A percentile compares a stretch with the other conserved stretches of the same genome.
phyloP scores from a whole-genome alignment of 92 coral and sea anemone species.

The Umimayanthus kanabou region DNA sequence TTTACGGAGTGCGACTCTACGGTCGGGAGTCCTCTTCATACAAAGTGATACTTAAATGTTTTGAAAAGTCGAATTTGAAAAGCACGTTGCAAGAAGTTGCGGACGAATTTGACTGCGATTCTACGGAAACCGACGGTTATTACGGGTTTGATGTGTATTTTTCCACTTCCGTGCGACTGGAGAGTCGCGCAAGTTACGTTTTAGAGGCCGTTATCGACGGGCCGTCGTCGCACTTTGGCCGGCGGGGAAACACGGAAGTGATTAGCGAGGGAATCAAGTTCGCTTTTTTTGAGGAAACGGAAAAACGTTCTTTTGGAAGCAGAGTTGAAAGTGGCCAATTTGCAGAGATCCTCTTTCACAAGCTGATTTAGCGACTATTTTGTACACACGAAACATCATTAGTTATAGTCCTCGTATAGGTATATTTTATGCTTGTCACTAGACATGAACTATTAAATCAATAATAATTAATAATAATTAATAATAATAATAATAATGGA shows the following conservation, averaged over 20 bases:
- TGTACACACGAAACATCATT: too few relatives aligned
- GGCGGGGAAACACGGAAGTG: slow-evolving; percentile 1
- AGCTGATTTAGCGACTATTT: background rate
- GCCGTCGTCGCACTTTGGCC: slow-evolving; percentile 26
- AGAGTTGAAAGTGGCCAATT: slow-evolving; percentile 12
- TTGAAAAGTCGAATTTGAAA: slow-evolving; percentile 2
- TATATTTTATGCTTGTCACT: too few relatives aligned
- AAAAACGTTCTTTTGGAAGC: background rate
- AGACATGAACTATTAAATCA: too few relatives aligned
- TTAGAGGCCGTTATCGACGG: slow-evolving; percentile 27
- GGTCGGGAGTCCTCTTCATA: slow-evolving; percentile 18
- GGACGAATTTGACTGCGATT: slow-evolving; percentile 15
- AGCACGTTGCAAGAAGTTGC: slow-evolving; percentile 17
- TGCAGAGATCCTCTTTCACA: slow-evolving; percentile 24
- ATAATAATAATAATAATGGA: too few relatives aligned
- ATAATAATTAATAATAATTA: too few relatives aligned
- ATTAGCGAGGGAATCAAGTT: slow-evolving; percentile 6
- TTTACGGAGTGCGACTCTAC: slow-evolving; percentile 11
- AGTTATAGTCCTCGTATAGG: too few relatives aligned
- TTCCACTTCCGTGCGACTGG: slow-evolving; percentile 7
- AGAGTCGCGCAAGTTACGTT: background rate
- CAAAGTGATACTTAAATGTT: slow-evolving; percentile 24
- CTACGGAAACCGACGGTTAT: slow-evolving; percentile 24
- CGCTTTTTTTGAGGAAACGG: slow-evolving; percentile 4
- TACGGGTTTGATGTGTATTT: slow-evolving; percentile 8